Evolutionary conservation across 2,113 vertebrate species (phyloP), one percentile per base, ranked within the genome.

Genomic region (Notothenia rossii): DNA sequence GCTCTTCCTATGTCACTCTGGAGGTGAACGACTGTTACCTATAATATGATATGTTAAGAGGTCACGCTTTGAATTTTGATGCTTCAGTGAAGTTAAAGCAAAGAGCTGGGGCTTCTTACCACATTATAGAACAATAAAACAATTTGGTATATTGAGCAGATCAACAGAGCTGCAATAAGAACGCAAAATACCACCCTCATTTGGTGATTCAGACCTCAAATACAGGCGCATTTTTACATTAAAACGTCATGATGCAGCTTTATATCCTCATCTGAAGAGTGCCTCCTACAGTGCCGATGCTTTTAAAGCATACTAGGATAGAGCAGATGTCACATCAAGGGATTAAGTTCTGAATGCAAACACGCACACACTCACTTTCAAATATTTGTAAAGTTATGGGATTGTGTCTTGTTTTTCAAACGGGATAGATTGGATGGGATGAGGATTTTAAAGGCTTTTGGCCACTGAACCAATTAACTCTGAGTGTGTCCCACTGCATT

Each of bases 331-430:
- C 66, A 78, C 63, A 72, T 72, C 67, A 73, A 49, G 53, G 65
- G 83, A 87, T 87, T 82, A 80, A 79, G 25, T 81, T 74, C 55
- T 58, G 36, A 20, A 78, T 53, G 43, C 56, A 22, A 22, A 25
- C 25, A 62, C 36, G 43, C n/a, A 69, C 43, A 74, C 11, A 80
- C 50, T 64, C 45, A 54, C 18, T 55, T 14, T 51, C 33, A 11
- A 10, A 72, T 9, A 71, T 67, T 75, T 68, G 25, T 62, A 12
- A 75, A 77, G 70, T 17, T 13, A 81, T 22, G 4, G 3, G 49
- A n/a, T 36, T 72, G 48, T 54, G 13, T 22, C 11, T 5, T 59
- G 18, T 54, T 59, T 67, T n/a, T 51, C 20, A 25, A 75, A 29
- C 11, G 13, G 66, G 54, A 13, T 11, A 62, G 75, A 79, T 67